Percentiles rank a stretch among this genome's conserved stretches.
Evolutionary conservation across 2,113 vertebrate species (phyloP).

Genomic region (Eidolon helvum): DNA sequence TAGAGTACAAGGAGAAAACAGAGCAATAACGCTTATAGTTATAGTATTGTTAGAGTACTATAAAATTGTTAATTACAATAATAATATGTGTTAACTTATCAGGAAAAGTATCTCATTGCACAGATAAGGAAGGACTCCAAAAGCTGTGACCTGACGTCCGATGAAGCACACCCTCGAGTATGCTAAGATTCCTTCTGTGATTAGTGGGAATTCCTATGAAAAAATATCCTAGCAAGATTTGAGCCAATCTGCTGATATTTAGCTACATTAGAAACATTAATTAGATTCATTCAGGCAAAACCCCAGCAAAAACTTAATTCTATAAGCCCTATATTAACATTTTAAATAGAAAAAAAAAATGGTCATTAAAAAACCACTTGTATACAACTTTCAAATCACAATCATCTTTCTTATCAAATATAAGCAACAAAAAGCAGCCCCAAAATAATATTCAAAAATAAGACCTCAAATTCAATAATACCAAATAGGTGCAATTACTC

Average conservation of each 20-base stretch:
- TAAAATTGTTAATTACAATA: neutral
- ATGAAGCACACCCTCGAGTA: neutral
- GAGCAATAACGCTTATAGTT: neutral
- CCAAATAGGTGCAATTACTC: neutral
- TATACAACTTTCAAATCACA: neutral
- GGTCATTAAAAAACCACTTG: neutral
- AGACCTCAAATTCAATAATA: neutral
- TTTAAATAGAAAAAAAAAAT: neutral
- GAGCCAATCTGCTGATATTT: neutral
- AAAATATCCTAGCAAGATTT: slow-evolving; percentile 5
- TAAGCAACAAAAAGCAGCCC: neutral
- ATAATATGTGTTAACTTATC: neutral
- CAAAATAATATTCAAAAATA: neutral
- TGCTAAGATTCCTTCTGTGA: neutral
- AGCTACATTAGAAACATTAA: neutral
- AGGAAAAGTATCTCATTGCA: neutral
- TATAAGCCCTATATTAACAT: neutral
- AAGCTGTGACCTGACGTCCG: neutral
- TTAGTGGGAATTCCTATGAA: neutral
- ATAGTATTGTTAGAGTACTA: neutral
- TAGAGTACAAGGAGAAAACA: neutral
- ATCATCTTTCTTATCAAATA: neutral
- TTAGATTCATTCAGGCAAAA: neutral
- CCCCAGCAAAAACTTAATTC: neutral
- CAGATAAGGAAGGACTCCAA: neutral